These are phyloP conservation scores for Pterocles gutturalis DNA, from an alignment of 2,113 vertebrate genomes.

Conservation along the genomic window DNA sequence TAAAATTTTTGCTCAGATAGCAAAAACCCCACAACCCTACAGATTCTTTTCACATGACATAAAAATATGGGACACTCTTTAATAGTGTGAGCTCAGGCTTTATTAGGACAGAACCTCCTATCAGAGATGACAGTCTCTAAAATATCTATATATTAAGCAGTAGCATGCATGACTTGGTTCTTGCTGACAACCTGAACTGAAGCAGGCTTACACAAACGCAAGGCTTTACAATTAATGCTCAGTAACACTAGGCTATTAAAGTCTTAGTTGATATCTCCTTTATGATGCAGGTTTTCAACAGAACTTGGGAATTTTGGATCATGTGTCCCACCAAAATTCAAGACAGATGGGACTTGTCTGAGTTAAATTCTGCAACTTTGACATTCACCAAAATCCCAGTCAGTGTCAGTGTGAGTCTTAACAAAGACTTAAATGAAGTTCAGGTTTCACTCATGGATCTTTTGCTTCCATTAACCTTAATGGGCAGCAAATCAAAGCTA, in stretches of 20 bases:
- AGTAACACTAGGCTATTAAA: neutral
- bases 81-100: neutral
- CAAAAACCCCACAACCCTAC: neutral
- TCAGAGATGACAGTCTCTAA: neutral
- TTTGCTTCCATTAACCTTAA: slow-evolving; percentile 6
- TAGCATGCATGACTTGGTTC: neutral
- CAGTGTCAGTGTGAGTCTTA: neutral
- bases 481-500: neutral
- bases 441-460: neutral
- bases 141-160: neutral
- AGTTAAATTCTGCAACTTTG: neutral
- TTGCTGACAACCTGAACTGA: neutral
- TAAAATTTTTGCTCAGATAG: neutral
- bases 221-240: neutral
- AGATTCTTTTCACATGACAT: neutral
- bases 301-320: neutral
- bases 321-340: neutral
- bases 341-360: neutral
- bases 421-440: neutral
- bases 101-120: neutral
- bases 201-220: neutral
- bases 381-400: neutral
- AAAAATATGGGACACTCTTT: neutral
- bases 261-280: neutral
- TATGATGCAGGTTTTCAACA: neutral